Evolutionary conservation across 64 coral and sea anemone species (phyloP), one percentile per base, ranked within the genome.

Genomic region (Orbicella faveolata): DNA sequence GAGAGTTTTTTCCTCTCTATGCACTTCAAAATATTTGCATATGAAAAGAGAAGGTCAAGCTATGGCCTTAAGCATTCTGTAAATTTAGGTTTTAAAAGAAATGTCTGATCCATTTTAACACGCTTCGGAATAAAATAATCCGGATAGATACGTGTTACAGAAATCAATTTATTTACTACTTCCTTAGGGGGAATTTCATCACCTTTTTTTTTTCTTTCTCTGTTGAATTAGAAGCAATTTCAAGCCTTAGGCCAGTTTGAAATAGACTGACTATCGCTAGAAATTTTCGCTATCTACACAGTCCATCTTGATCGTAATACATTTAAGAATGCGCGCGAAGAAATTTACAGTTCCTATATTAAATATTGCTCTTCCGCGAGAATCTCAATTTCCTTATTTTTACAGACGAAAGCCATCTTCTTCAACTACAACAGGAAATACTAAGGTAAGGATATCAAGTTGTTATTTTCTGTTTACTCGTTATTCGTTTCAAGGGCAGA

Each of bases 101-200:
- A 85, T 1, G 41, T 23, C 21, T 52, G 20, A 72, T 85, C 6
- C 21, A 85, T 85, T 85, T 85, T 85, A 85, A 85, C 82, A 72
- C 18, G 33, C 16, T 63, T 10, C 8, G 59, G 79, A 15, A 62
- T 34, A 63, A 81, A 81, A 63, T 2, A 37, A 21, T 36, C 67
- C n/a, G 23, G 82, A 85, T 52, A 73, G 41, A 67, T 9, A 41
- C 34, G 20, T 12, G 62, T 66, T 35, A 17, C 62, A 8, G 68
- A 66, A 73, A 70, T 85, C 82, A 52, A 73, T 85, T 85, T 85
- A 85, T 51, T 39, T 14, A 36, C 44, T 48, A 48, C 21, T 13
- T 85, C 66, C 82, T 85, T 72, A 39, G 52, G 82, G 65, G 67
- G 65, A 44, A 69, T 68, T 52, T n/a, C 63, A 55, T 21, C 81